phyloP scores from a whole-genome alignment of 35 echinoderm and acorn worm genomes.

The Anneissia japonica region DNA sequence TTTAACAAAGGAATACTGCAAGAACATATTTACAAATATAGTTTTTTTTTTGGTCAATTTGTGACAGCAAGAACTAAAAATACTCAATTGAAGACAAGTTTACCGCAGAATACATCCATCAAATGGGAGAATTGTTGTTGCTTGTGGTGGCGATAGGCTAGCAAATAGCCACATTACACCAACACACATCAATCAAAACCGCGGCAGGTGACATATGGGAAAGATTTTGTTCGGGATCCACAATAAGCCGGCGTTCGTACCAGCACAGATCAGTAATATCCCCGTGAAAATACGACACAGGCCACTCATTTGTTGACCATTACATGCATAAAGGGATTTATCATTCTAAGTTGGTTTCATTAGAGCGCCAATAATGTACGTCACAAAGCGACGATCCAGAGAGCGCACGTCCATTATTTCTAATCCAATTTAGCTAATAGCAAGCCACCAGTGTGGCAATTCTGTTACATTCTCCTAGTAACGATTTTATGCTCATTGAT shows the following conservation, averaged over 20 bases:
- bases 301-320: not conserved
- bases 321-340: not conserved
- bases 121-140: not conserved
- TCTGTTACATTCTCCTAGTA: not conserved
- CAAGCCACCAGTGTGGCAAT: not conserved
- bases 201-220: not conserved
- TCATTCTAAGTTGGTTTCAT: not conserved
- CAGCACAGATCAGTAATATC: not conserved
- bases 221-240: not conserved
- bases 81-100: not conserved
- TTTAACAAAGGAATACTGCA: too few relatives aligned
- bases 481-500: not conserved
- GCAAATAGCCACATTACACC: not conserved
- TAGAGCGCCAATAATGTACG: not conserved
- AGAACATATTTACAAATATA: too few relatives aligned
- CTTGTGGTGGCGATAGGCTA: not conserved
- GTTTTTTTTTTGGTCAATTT: too few relatives aligned
- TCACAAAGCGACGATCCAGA: not conserved
- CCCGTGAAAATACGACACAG: not conserved
- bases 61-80: not conserved
- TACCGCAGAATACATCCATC: not conserved
- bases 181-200: not conserved
- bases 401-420: not conserved
- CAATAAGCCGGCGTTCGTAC: not conserved
- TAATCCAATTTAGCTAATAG: constrained; percentile 2